phyloP scores from a whole-genome alignment of 2,888 invertebrate species.

The Eucriotettix oculatus region DNA sequence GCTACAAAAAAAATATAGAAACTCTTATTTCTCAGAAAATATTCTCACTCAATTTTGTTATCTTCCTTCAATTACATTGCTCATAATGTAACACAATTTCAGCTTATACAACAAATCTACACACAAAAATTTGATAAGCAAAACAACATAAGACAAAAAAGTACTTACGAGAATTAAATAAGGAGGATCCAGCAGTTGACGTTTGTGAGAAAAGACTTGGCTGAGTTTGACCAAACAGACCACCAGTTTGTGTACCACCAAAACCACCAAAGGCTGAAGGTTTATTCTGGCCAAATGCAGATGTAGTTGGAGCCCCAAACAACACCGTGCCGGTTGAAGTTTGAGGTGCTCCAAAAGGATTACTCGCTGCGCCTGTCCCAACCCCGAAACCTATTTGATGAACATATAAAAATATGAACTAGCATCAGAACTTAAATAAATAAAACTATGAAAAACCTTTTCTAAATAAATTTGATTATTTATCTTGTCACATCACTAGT shows the following conservation, averaged over 20 bases:
- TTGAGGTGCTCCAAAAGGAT: conserved; percentile 12
- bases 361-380: conserved; percentile 7
- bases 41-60: too few relatives aligned
- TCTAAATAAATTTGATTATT: too few relatives aligned
- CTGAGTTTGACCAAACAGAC: conserved; percentile 41
- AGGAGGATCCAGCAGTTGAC: background rate
- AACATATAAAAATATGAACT: too few relatives aligned
- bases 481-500: too few relatives aligned
- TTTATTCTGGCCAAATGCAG: conserved; percentile 48
- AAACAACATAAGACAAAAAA: too few relatives aligned
- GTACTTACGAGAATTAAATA: background rate
- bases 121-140: too few relatives aligned
- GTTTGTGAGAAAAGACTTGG: background rate
- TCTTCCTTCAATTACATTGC: too few relatives aligned
- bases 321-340: conserved; percentile 9
- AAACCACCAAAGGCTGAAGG: conserved; percentile 36
- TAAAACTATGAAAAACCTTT: too few relatives aligned
- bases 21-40: too few relatives aligned
- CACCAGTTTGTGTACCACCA: conserved; percentile 26
- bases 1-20: conserved; percentile 12
- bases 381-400: conserved; percentile 9
- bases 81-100: too few relatives aligned
- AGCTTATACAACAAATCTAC: too few relatives aligned
- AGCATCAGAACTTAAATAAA: too few relatives aligned
- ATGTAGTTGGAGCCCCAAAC: conserved; percentile 19